These are phyloP conservation scores for Carabus problematicus DNA, from an alignment of 2,888 invertebrate genomes.

Conservation along the genomic window DNA sequence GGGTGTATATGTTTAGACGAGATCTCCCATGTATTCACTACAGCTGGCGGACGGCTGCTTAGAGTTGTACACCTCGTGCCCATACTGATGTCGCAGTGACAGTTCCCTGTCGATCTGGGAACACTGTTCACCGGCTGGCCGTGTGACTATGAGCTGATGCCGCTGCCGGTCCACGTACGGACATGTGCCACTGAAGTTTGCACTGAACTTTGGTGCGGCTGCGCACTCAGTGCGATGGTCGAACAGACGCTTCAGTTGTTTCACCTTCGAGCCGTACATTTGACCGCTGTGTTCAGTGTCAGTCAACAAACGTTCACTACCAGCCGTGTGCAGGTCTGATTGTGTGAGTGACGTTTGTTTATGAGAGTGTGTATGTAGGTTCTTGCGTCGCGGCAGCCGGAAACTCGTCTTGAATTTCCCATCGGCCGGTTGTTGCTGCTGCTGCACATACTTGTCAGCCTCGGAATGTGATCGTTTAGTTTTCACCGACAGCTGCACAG, in stretches of 20 bases:
- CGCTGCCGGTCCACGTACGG: slow-evolving; percentile 26
- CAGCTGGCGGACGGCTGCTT: not conserved
- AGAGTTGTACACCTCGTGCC: slow-evolving; percentile 35
- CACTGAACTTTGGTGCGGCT: not conserved
- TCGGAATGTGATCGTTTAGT: slow-evolving; percentile 27
- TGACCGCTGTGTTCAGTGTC: not conserved
- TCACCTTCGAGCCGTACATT: slow-evolving; percentile 36
- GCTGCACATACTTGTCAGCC: slow-evolving; percentile 28
- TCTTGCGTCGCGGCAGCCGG: slow-evolving; percentile 20
- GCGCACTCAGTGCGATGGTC: slow-evolving; percentile 27
- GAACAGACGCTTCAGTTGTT: slow-evolving; percentile 35
- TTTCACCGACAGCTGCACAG: not conserved
- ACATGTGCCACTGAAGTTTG: slow-evolving; percentile 33
- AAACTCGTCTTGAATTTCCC: slow-evolving; percentile 18
- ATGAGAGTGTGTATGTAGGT: not conserved
- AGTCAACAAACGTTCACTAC: not conserved
- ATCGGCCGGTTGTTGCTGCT: not conserved
- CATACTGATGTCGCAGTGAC: slow-evolving; percentile 7
- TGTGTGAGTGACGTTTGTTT: not conserved
- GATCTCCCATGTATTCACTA: slow-evolving; percentile 32
- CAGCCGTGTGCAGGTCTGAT: too few relatives aligned
- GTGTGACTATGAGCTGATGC: not conserved
- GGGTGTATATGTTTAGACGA: slow-evolving; percentile 24
- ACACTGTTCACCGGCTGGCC: too few relatives aligned
- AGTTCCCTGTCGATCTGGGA: not conserved